These are phyloP conservation scores for Sycophaga agraensis DNA, from an alignment of 1,140 invertebrate genomes.

Conservation along the genomic window DNA sequence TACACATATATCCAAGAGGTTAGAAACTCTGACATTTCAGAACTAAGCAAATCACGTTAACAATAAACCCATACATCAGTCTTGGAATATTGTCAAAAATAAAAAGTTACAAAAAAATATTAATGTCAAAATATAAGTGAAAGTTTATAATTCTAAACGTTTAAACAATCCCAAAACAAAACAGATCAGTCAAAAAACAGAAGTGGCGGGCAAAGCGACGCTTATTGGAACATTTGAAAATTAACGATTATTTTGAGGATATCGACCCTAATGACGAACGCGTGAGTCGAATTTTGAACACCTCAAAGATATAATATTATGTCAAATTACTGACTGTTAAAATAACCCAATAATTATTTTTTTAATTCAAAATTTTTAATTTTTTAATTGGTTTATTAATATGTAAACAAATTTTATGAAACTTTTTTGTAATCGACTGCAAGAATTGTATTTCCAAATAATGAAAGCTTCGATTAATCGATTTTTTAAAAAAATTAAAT, in stretches of 20 bases:
- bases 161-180: neutral
- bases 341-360: no score
- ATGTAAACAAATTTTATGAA: no score
- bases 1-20: slow-evolving; percentile 9
- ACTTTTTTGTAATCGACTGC: no score
- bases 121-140: neutral
- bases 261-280: slow-evolving; percentile 11
- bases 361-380: no score
- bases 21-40: slow-evolving; percentile 18
- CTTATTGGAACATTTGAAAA: slow-evolving; percentile 25
- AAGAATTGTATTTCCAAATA: no score
- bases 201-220: slow-evolving; percentile 29
- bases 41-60: neutral
- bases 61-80: neutral
- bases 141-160: neutral
- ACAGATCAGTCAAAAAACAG: neutral
- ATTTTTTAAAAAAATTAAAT: no score
- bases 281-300: slow-evolving; percentile 11
- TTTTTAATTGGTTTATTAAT: no score
- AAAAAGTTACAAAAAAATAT: neutral
- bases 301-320: no score
- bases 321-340: no score
- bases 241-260: slow-evolving; percentile 19
- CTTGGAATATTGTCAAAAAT: neutral
- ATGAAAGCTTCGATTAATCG: no score